Conservation (phyloP, 2,888 invertebrate species). For the Pogonocherus hispidulus region DNA sequence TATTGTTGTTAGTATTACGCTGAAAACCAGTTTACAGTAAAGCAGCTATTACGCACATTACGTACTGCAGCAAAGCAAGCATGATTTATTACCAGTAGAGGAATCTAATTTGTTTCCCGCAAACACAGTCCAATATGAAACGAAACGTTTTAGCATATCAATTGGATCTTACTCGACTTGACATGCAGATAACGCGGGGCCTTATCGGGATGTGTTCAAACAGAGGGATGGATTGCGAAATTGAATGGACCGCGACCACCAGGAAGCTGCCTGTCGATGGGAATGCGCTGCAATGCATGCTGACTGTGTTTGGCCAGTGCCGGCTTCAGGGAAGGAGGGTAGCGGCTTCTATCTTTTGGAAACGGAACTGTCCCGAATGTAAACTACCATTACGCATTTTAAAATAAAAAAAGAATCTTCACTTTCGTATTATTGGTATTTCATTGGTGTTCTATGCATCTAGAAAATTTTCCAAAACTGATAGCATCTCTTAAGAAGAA, state of each 20-base stretch:
- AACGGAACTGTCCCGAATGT: no score
- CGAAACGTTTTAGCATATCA: slow-evolving; percentile 47
- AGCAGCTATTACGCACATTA: no score
- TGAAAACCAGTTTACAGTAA: no score
- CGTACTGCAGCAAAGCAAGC: slow-evolving; percentile 22
- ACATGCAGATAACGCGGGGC: slow-evolving; percentile 42
- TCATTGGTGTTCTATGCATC: no score
- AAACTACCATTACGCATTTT: no score
- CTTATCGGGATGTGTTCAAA: slow-evolving; percentile 48
- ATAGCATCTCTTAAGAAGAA: no score
- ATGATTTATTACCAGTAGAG: slow-evolving; percentile 21
- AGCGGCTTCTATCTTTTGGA: no score
- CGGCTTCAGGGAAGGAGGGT: not conserved
- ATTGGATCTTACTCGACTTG: slow-evolving; percentile 46
- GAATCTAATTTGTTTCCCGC: slow-evolving; percentile 34
- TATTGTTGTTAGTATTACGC: no score
- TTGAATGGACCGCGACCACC: slow-evolving; percentile 21
- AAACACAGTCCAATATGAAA: slow-evolving; percentile 45
- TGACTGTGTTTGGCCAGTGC: not conserved
- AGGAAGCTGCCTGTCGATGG: slow-evolving; percentile 3
- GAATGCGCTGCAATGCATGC: slow-evolving; percentile 2
- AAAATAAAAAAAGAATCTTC: no score
- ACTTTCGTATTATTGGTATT: no score
- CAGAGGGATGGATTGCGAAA: slow-evolving; percentile 19
- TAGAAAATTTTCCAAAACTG: no score